Conservation (phyloP, 64 coral and sea anemone genomes). For the Montipora foliosa region DNA sequence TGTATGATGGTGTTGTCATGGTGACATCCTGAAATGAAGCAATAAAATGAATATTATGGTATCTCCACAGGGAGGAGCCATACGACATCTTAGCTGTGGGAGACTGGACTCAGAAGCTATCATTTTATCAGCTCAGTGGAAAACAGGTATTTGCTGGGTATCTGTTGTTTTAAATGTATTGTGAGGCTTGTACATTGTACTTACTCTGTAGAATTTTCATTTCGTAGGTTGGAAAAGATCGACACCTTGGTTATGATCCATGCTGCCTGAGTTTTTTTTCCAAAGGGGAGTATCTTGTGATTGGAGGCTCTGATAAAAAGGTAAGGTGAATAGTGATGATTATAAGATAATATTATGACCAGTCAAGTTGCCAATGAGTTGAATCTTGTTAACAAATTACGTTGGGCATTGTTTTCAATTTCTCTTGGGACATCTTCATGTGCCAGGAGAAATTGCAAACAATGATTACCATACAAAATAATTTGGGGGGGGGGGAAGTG, state of each 20-base stretch:
- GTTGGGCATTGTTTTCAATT: no score
- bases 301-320: slow-evolving; percentile 93
- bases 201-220: neutral
- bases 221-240: slow-evolving; percentile 95
- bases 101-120: slow-evolving; percentile 90
- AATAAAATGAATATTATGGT: neutral
- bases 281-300: slow-evolving; percentile 95
- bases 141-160: slow-evolving; percentile 76
- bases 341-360: neutral
- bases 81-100: slow-evolving; percentile 96
- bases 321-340: neutral
- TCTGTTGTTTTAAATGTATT: neutral
- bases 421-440: no score
- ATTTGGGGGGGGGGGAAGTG: no score
- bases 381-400: no score
- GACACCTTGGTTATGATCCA: slow-evolving; percentile 96
- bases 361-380: no score
- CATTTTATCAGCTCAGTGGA: slow-evolving; percentile 97
- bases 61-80: slow-evolving; percentile 81
- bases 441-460: no score
- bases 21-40: neutral
- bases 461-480: no score
- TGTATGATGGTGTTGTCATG: no score
- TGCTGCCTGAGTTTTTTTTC: slow-evolving; percentile 92
- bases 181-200: neutral